These are phyloP conservation scores for Meda fulgida DNA, from an alignment of 2,797 vertebrate species.

Conservation along the genomic window DNA sequence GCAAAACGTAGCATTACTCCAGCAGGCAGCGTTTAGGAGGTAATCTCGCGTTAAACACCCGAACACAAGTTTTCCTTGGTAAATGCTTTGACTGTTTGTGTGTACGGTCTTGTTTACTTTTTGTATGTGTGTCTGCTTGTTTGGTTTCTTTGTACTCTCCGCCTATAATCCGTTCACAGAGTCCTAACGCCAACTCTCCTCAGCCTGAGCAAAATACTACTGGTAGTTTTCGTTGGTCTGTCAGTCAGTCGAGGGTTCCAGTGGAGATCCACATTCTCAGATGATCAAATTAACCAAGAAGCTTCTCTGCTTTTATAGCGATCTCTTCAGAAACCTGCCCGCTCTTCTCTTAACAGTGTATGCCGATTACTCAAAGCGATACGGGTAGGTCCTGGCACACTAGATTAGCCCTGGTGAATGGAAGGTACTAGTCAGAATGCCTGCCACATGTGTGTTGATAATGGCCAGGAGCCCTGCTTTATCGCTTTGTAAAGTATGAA, in stretches of 20 bases:
- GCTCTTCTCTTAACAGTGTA: conserved; percentile 90
- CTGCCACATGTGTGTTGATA: conserved; percentile 91
- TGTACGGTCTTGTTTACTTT: conserved; percentile 21
- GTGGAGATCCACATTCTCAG: conserved; percentile 75
- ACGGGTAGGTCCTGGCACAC: conserved; percentile 98
- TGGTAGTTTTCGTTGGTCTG: conserved; percentile 77
- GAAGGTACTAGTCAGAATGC: conserved; percentile 97
- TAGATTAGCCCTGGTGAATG: conserved; percentile 91
- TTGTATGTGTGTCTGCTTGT: conserved; percentile 17
- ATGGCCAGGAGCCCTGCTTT: conserved; percentile 98
- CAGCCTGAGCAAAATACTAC: conserved; percentile 64
- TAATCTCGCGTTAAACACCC: not conserved
- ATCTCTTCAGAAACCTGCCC: conserved; percentile 75
- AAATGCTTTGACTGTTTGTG: conserved; percentile 20
- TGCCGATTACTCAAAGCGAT: conserved; percentile 99
- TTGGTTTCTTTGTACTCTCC: conserved; percentile 20
- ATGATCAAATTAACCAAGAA: conserved; percentile 59
- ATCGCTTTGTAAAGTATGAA: conserved; percentile 99
- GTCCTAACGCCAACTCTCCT: conserved; percentile 60
- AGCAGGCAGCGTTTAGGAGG: not conserved
- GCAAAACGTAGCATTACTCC: not conserved
- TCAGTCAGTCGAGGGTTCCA: conserved; percentile 81
- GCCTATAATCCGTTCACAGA: conserved; percentile 7
- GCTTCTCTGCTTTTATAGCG: conserved; percentile 72
- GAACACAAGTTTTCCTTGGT: not conserved